Evolutionary conservation across 2,888 invertebrate species (phyloP), one percentile per base, ranked within the genome.

Genomic region (Mythimna pallens): DNA sequence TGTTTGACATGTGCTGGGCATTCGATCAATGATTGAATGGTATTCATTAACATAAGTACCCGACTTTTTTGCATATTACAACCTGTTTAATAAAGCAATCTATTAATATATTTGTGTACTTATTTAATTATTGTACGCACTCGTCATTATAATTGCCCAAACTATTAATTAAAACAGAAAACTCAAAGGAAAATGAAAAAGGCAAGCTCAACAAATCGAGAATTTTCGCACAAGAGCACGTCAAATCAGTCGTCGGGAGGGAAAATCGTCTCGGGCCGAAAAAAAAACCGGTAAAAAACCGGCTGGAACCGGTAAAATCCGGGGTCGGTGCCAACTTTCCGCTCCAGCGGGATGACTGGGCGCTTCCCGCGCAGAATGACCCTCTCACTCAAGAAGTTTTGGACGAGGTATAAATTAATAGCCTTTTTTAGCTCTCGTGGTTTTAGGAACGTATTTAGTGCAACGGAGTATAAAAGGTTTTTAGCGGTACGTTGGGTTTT

Each of bases 241-340:
- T 85, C 85, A 87, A 88, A 87, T 86, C 87, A 83, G 83, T 76
- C 76, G 76, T 70, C n/a, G 73, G 68, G 52, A 52, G 59, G 73
- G 62, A 70, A 80, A 85, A 82, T 70, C 75, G 68, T 80, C 76
- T 84, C 67, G 65, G 70, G 80, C 67, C 76, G 83, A 78, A 77
- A 83, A 82, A 43, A 82, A 79, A 78, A 70, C 74, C 65, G 71
- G 79, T 73, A 83, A 87, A 88, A 88, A 91, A 86, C 83, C 85
- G 76, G 72, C 65, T 80, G 69, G 78, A 78, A 85, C 88, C 87
- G 85, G 90, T 85, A 80, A 88, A 89, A 89, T 88, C 90, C 87
- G 86, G 87, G 86, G 82, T 83, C 89, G 84, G 86, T 91, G 92
- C 92, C 92, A 93, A 92, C 86, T 92, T 90, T 88, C 87, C 88